These are phyloP conservation scores for Falco peregrinus DNA, from an alignment of 2,797 vertebrate species.

Conservation along the genomic window DNA sequence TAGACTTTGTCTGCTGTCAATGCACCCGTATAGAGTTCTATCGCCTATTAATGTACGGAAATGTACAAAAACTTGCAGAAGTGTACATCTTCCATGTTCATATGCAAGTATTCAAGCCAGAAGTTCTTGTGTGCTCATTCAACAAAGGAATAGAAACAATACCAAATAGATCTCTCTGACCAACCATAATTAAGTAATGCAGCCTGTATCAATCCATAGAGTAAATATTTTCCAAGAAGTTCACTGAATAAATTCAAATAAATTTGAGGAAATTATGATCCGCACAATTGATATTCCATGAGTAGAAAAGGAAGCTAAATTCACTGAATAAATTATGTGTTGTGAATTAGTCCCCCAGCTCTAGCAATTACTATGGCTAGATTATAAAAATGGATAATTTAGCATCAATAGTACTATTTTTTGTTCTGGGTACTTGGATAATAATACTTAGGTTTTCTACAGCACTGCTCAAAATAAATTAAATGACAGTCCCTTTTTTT, in stretches of 20 bases:
- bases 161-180: slow-evolving; percentile 51
- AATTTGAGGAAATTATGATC: slow-evolving; percentile 55
- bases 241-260: slow-evolving; percentile 56
- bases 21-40: not conserved
- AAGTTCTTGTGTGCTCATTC: slow-evolving; percentile 53
- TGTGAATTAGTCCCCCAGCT: slow-evolving; percentile 45
- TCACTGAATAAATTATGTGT: slow-evolving; percentile 44
- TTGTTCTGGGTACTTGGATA: not conserved
- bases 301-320: slow-evolving; percentile 44
- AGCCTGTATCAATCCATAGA: slow-evolving; percentile 60
- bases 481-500: not conserved
- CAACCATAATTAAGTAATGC: slow-evolving; percentile 59
- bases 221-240: slow-evolving; percentile 65
- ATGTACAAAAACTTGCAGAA: slow-evolving; percentile 46
- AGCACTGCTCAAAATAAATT: not conserved
- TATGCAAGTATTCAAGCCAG: slow-evolving; percentile 42
- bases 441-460: not conserved
- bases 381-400: slow-evolving; percentile 42
- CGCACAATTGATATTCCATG: slow-evolving; percentile 29
- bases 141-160: slow-evolving; percentile 61
- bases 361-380: slow-evolving; percentile 12
- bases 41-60: slow-evolving; percentile 43
- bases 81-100: not conserved
- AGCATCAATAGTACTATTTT: slow-evolving; percentile 16
- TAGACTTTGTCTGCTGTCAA: not conserved